Evolutionary conservation across 1,140 invertebrate species (phyloP).

Genomic region (Drosophila orena): DNA sequence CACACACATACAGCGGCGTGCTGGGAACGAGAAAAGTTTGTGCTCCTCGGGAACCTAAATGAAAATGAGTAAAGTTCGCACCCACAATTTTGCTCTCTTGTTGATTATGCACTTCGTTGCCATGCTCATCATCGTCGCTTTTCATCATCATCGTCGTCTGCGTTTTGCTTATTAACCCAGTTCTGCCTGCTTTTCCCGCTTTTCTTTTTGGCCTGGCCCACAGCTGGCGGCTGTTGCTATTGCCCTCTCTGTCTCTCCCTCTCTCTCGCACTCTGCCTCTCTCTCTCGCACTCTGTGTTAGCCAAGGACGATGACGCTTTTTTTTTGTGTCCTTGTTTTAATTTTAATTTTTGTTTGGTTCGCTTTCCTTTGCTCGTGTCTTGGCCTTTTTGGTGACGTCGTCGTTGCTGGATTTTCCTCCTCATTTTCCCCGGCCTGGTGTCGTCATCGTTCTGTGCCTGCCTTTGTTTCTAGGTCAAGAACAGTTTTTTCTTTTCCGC

Average conservation of each 20-base stretch:
- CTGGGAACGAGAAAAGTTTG: constrained; percentile 63
- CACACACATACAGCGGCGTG: background rate
- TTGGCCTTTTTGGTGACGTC: constrained; percentile 69
- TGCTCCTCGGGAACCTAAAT: constrained; percentile 49
- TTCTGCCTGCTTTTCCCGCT: constrained; percentile 34
- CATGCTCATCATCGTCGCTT: constrained; percentile 57
- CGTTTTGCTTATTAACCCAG: constrained; percentile 80
- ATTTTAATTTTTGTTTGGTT: constrained; percentile 84
- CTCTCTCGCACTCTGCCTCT: constrained; percentile 1
- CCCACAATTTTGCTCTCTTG: constrained; percentile 59
- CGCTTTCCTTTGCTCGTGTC: constrained; percentile 62
- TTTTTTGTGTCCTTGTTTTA: constrained; percentile 81
- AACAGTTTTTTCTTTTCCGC: constrained; percentile 65
- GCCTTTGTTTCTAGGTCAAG: constrained; percentile 84
- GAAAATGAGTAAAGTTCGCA: constrained; percentile 64
- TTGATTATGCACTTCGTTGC: constrained; percentile 77
- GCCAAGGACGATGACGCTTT: constrained; percentile 33
- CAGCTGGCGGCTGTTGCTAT: constrained; percentile 60
- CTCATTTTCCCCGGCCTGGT: constrained; percentile 43
- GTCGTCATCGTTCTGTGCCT: constrained; percentile 72
- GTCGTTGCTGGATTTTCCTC: constrained; percentile 23
- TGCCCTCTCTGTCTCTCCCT: constrained; percentile 2
- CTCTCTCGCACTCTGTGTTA: constrained; percentile 4
- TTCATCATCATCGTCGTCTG: constrained; percentile 64
- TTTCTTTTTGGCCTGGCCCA: constrained; percentile 51